Base-by-base conservation (phyloP, 2,113 vertebrate species). In the Micronycteris hirsuta region DNA sequence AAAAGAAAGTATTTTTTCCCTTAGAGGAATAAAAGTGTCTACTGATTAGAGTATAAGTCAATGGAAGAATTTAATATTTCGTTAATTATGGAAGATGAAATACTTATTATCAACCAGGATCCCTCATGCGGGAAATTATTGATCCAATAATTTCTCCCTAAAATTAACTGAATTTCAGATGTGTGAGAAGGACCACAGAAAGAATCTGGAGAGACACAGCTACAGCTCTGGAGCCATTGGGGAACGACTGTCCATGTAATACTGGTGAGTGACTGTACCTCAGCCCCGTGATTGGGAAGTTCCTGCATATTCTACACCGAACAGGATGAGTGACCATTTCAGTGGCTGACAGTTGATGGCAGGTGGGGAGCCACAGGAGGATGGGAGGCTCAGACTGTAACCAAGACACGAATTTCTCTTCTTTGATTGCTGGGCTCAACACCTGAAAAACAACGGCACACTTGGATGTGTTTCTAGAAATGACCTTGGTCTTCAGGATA, bases 391-490 rank as follows among this genome's bases (percentile, higher is more conserved):
- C 99, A 0, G 97, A 98, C 93, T 97, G 98, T 56, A 99, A 95
- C 99, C 99, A 99, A 63, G 98, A 98, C 2, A 98, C n/a, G 91
- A 99, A 98, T 77, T 98, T 98, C 96, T 99, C 98, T 94, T 98
- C 95, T 28, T 89, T 97, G 52, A 98, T 95, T 19, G 93, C 91
- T 58, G 95, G 94, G 93, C 93, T 97, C 91, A 98, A 65, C 89
- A 98, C 98, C 98, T 98, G 96, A 71, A 97, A 97, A 77, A 93
- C 82, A 98, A 96, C 3, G 45, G 5, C 33, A 1, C 1, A 19
- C 65, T 94, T 17, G 36, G 3, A 65, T 78, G 28, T 71, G 31
- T 13, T 47, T 36, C 78, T 71, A 52, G 68, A 78, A 71, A 71
- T 20, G 89, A 20, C 2, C 54, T 4, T 28, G 73, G 52, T 68